phyloP scores from a whole-genome alignment of 2,113 vertebrate genomes.

The Alligator mississippiensis region DNA sequence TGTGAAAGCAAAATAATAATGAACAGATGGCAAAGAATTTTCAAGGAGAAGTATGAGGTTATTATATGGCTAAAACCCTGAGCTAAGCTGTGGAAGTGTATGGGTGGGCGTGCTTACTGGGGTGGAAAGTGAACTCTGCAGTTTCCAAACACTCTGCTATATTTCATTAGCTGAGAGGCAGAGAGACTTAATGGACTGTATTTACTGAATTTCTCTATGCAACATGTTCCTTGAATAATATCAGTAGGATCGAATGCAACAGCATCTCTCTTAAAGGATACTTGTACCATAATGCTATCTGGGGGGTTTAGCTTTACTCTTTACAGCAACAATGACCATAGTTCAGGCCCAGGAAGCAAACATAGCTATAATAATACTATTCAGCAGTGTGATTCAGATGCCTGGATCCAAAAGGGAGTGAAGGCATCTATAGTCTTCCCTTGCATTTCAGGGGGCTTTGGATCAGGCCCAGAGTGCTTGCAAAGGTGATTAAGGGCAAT shows the following conservation, averaged over 20 bases:
- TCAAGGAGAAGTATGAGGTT: rapidly evolving
- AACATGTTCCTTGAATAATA: not conserved
- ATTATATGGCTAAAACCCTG: rapidly evolving
- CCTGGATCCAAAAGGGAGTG: not conserved
- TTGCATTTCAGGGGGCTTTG: not conserved
- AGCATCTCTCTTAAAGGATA: not conserved
- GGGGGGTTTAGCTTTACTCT: not conserved
- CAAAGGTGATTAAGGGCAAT: not conserved
- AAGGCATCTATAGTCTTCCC: not conserved
- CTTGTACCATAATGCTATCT: not conserved
- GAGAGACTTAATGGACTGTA: not conserved
- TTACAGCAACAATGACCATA: not conserved
- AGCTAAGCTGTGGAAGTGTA: rapidly evolving
- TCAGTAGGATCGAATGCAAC: not conserved
- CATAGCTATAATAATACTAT: not conserved
- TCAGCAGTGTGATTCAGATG: not conserved
- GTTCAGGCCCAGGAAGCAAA: not conserved
- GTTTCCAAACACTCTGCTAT: rapidly evolving
- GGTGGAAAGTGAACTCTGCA: rapidly evolving
- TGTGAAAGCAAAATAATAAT: not conserved
- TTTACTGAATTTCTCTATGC: not conserved
- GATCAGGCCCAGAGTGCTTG: not conserved
- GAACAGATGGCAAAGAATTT: not conserved
- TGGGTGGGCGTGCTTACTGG: not conserved
- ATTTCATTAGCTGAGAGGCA: not conserved